Percentiles rank a stretch among this genome's conserved stretches.
Evolutionary conservation across 2,113 vertebrate species (phyloP).

Genomic region (Ailuropoda melanoleuca): DNA sequence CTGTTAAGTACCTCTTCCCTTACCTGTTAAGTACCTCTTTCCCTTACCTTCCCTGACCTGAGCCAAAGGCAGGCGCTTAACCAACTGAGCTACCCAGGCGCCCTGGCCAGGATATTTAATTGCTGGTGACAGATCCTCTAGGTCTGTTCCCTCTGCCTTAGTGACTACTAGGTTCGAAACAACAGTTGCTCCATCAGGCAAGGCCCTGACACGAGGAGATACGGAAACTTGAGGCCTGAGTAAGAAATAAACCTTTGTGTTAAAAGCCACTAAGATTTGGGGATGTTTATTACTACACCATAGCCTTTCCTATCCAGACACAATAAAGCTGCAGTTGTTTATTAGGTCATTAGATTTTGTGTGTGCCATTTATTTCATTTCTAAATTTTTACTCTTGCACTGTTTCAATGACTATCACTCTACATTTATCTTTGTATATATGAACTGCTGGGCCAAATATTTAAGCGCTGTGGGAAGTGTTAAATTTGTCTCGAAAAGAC

Average conservation of each 20-base stretch:
- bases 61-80: not conserved
- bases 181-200: not conserved
- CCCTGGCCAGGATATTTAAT: not conserved
- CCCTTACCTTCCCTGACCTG: not conserved
- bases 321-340: not conserved
- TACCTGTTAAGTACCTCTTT: not conserved
- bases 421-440: not conserved
- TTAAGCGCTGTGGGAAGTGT: not conserved
- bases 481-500: not conserved
- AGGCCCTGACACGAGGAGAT: not conserved
- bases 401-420: not conserved
- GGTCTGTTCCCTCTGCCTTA: not conserved
- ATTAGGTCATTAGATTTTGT: not conserved
- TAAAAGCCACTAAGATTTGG: not conserved
- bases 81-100: not conserved
- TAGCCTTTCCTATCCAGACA: not conserved
- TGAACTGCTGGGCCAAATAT: not conserved
- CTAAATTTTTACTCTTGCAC: not conserved
- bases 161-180: not conserved
- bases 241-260: not conserved
- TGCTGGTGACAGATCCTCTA: not conserved
- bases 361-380: not conserved
- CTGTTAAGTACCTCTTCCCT: not conserved
- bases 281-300: not conserved
- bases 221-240: not conserved